These are phyloP conservation scores for Catonia carolina DNA, from an alignment of 2,888 invertebrate genomes.

Conservation along the genomic window DNA sequence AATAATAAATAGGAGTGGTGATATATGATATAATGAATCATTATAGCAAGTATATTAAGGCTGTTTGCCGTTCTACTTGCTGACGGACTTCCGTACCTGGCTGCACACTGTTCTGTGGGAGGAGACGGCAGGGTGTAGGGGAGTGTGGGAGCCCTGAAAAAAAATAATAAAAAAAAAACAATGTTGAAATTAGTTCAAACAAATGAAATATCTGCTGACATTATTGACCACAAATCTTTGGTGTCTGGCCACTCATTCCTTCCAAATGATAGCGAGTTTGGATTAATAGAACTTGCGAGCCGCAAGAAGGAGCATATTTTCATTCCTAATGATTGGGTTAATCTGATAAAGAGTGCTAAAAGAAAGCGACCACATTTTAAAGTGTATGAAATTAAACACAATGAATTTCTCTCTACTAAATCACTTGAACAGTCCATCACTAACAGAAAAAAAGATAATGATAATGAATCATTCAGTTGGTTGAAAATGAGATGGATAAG, in stretches of 20 bases:
- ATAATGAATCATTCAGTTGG: not conserved
- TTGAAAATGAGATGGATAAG: not conserved
- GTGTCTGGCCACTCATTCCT: not conserved
- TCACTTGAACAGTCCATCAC: not conserved
- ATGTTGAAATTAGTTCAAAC: not conserved
- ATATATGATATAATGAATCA: too few species aligned
- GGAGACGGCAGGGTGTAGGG: too few species aligned
- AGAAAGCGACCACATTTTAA: not conserved
- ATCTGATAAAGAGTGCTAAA: not conserved
- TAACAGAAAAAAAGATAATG: not conserved
- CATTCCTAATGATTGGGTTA: not conserved
- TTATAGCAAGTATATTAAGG: too few species aligned
- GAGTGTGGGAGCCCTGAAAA: too few species aligned
- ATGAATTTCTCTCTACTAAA: slow-evolving; percentile 1
- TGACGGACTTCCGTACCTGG: too few species aligned
- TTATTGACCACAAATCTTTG: not conserved
- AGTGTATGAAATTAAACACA: not conserved
- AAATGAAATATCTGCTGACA: not conserved
- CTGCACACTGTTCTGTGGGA: too few species aligned
- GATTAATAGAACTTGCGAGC: not conserved
- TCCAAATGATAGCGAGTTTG: not conserved
- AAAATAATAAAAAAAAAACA: too few species aligned
- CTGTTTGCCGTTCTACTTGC: too few species aligned
- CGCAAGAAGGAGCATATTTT: not conserved
- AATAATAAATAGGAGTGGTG: too few species aligned